Conservation (phyloP, 2,113 vertebrate genomes). For the Rallus limicola region DNA sequence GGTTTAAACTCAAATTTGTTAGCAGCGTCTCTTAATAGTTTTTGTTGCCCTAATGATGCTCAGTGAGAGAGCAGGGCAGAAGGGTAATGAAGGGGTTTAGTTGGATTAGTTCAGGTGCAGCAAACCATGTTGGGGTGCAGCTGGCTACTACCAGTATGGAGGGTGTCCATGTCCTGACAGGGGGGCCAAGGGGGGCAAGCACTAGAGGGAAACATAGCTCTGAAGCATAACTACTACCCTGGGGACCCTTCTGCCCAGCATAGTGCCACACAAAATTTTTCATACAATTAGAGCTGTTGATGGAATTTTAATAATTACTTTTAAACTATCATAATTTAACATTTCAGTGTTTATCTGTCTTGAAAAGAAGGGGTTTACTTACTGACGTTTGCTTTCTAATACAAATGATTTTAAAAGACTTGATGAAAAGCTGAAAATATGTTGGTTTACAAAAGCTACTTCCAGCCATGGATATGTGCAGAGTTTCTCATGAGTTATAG, state of each 20-base stretch:
- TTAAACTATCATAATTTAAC: not conserved
- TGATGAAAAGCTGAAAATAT: not conserved
- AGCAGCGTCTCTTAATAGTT: not conserved
- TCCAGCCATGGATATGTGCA: not conserved
- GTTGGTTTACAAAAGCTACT: not conserved
- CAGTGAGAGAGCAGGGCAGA: not conserved
- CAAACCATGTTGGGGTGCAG: not conserved
- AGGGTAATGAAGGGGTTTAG: not conserved
- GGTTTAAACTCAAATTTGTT: not conserved
- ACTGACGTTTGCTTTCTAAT: not conserved
- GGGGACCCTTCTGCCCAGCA: not conserved
- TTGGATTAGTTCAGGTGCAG: not conserved
- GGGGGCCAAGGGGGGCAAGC: too few relatives aligned
- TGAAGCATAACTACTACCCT: accelerated
- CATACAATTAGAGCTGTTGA: not conserved
- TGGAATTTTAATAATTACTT: not conserved
- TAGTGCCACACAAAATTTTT: not conserved
- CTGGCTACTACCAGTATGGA: not conserved
- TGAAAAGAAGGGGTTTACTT: not conserved
- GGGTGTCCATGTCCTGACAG: accelerated
- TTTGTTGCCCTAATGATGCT: not conserved
- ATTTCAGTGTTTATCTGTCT: not conserved
- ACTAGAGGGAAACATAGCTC: not conserved
- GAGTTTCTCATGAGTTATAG: not conserved
- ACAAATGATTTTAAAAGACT: not conserved